Conservation (phyloP, 2,888 invertebrate species). For the Pseudococcus longispinus region DNA sequence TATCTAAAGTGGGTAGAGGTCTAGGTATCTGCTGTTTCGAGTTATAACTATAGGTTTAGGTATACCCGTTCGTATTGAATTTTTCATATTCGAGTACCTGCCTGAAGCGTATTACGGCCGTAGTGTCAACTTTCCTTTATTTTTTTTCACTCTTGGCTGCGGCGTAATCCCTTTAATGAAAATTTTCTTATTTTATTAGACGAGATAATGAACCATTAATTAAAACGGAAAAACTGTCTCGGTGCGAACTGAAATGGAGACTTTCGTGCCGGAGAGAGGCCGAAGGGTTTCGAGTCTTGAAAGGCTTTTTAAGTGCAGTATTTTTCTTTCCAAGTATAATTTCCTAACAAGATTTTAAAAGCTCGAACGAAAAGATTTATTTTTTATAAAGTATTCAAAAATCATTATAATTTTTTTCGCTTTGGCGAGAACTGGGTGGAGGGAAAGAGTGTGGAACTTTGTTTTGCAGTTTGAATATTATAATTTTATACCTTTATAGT, state of each 20-base stretch:
- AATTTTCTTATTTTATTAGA: background rate
- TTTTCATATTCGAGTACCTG: background rate
- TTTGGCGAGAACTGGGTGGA: background rate
- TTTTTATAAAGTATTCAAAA: background rate
- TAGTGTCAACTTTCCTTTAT: background rate
- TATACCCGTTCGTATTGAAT: background rate
- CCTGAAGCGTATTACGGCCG: background rate
- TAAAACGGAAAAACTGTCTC: background rate
- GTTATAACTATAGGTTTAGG: too few relatives aligned
- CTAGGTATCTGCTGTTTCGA: background rate
- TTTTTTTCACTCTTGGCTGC: background rate
- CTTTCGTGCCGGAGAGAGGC: background rate
- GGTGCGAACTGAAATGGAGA: background rate
- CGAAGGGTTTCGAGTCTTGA: background rate
- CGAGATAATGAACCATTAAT: background rate
- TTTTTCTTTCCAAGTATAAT: background rate
- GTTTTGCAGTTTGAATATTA: too few relatives aligned
- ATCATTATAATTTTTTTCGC: background rate
- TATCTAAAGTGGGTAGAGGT: background rate
- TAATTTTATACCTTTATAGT: too few relatives aligned
- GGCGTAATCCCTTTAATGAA: background rate
- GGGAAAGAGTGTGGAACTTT: too few relatives aligned
- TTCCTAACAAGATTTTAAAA: conserved; percentile 2
- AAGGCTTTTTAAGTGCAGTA: background rate
- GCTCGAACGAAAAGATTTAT: background rate